Evolutionary conservation across 2,888 invertebrate species (phyloP), one percentile per base, ranked within the genome.

Genomic region (Mayetiola destructor): DNA sequence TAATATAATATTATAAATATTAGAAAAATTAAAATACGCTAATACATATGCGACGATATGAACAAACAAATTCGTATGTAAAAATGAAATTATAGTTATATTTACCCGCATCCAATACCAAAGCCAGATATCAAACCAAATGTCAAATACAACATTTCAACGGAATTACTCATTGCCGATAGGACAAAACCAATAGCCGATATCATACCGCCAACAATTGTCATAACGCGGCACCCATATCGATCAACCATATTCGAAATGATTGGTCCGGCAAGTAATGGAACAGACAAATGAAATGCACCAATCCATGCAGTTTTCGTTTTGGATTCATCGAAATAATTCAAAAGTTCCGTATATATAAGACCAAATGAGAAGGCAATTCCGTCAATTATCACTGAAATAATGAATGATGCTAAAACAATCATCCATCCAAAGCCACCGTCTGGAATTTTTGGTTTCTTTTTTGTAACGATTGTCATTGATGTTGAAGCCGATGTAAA

Each of bases 351-450:
- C 1, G 87, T 84, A 66, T 87, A 91, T 9, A 95, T 76, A 18
- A 94, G 75, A 0, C 95, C 96, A 69, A 94, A 94, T 1, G 91
- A 90, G 69, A 94, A 92, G 56, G 90, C 89, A 58, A 94, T 82
- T 0, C 95, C 95, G 70, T 95, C 95, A 37, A 91, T 89, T 55
- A 95, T 85, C 74, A 91, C 80, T 20, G 91, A 91, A 58, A 92
- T 82, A 40, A 90, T 69, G 62, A 95, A 80, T 0, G 91, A 88
- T 3, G 91, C 84, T 37, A 85, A 70, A 0, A 95, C 93, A 1
- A 95, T 86, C 32, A 71, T 68, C 73, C 73, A 72, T 12, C 72
- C 72, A 58, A 68, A 72, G 18, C 72, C 72, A 14, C 72, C 73
- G 60, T 72, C 72, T 0, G 72, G 72, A 60, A 72, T 73, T 62